Evolutionary conservation across 1,140 invertebrate species (phyloP).

Genomic region (Drosophila truncata): DNA sequence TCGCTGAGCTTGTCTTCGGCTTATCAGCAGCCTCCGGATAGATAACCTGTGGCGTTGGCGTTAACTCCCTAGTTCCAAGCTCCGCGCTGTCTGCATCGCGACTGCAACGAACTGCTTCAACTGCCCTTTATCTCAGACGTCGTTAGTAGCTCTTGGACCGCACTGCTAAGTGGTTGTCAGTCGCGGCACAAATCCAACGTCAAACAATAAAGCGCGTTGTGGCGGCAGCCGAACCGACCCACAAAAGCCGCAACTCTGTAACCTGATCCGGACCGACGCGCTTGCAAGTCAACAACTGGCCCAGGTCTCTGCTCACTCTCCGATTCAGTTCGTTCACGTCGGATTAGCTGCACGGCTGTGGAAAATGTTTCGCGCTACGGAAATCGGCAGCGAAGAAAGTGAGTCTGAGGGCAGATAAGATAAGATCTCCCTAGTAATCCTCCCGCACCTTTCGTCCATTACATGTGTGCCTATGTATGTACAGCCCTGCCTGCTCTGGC

Average conservation of each 20-base stretch:
- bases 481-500: constrained; percentile 72
- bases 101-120: constrained; percentile 9
- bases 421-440: constrained; percentile 32
- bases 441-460: background rate
- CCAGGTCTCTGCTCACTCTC: constrained; percentile 15
- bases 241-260: constrained; percentile 72
- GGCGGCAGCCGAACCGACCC: constrained; percentile 33
- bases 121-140: constrained; percentile 59
- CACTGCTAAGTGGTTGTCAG: constrained; percentile 46
- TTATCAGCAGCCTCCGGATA: constrained; percentile 53
- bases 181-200: constrained; percentile 27
- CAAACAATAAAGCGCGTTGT: constrained; percentile 49
- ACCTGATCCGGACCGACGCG: constrained; percentile 40
- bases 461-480: background rate
- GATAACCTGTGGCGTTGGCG: constrained; percentile 66
- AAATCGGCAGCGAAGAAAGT: constrained; percentile 84
- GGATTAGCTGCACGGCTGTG: constrained; percentile 38
- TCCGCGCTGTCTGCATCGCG: constrained; percentile 32
- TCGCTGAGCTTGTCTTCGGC: constrained; percentile 51
- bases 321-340: constrained; percentile 37
- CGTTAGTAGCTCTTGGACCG: constrained; percentile 53
- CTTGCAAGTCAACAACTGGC: constrained; percentile 33
- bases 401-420: constrained; percentile 55
- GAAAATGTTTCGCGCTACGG: constrained; percentile 78
- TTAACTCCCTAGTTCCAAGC: constrained; percentile 40